Evolutionary conservation across 2,888 invertebrate genomes (phyloP).

Genomic region (Diadromus collaris): DNA sequence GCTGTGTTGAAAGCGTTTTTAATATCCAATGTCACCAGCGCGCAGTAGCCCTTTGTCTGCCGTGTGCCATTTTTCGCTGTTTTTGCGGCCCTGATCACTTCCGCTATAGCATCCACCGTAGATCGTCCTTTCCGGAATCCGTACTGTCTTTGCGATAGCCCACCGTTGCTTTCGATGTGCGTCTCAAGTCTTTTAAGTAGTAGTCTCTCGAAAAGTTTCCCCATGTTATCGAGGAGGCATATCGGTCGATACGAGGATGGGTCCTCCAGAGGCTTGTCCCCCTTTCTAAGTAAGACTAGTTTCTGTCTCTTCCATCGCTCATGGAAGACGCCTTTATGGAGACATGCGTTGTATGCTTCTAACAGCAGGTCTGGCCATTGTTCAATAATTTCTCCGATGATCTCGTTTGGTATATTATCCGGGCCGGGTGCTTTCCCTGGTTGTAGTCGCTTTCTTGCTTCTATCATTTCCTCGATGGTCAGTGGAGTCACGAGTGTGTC

Average conservation of each 20-base stretch:
- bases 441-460: conserved; percentile 18
- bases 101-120: conserved; percentile 49
- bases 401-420: conserved; percentile 47
- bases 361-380: conserved; percentile 38
- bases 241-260: conserved; percentile 51
- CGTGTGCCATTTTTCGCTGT: conserved; percentile 32
- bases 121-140: conserved; percentile 54
- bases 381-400: conserved; percentile 21
- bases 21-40: conserved; percentile 31
- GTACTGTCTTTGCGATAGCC: conserved; percentile 38
- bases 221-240: conserved; percentile 34
- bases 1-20: too few relatives aligned
- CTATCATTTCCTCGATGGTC: conserved; percentile 13
- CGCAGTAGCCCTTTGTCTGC: conserved; percentile 32
- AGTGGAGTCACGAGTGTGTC: background rate
- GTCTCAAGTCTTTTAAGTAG: conserved; percentile 39
- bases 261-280: conserved; percentile 51
- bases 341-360: conserved; percentile 47
- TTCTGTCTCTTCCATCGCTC: conserved; percentile 51
- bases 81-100: conserved; percentile 14
- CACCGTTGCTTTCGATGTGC: conserved; percentile 30
- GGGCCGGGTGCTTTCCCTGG: conserved; percentile 32
- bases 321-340: conserved; percentile 37
- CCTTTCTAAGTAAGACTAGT: conserved; percentile 49
- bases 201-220: conserved; percentile 37